Percentiles rank a stretch among this genome's conserved stretches.
Conservation (phyloP, 1,140 invertebrate genomes). For the Drosophila littoralis region DNA sequence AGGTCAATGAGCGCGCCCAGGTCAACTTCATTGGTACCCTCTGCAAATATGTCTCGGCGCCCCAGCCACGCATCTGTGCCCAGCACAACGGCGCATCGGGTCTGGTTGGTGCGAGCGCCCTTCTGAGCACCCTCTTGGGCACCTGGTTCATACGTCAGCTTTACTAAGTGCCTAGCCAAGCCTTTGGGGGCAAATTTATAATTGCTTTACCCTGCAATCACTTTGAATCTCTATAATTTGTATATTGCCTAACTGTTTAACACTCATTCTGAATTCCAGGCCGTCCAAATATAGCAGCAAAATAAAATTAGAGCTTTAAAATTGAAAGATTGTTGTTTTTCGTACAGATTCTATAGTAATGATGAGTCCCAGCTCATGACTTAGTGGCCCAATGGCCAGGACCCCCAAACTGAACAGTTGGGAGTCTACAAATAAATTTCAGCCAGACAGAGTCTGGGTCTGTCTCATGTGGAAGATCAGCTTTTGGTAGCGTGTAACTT, state of each 20-base stretch:
- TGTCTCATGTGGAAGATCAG: no score
- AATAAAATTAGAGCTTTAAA: slow-evolving; percentile 29
- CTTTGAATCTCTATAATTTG: slow-evolving; percentile 48
- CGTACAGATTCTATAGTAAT: neutral
- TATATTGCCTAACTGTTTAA: slow-evolving; percentile 38
- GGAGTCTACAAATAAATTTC: no score
- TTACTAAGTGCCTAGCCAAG: slow-evolving; percentile 38
- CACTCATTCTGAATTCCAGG: slow-evolving; percentile 27
- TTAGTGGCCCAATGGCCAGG: no score
- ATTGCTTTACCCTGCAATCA: slow-evolving; percentile 28
- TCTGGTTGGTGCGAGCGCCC: slow-evolving; percentile 54
- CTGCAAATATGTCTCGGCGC: slow-evolving; percentile 67
- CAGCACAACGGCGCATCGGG: slow-evolving; percentile 59
- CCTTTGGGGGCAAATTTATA: neutral
- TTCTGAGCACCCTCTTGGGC: slow-evolving; percentile 62
- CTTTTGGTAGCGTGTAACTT: no score
- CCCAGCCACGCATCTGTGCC: slow-evolving; percentile 69
- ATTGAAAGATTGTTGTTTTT: neutral
- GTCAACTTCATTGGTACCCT: slow-evolving; percentile 65
- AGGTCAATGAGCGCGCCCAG: slow-evolving; percentile 70
- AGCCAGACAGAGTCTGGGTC: no score
- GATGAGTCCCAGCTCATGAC: no score
- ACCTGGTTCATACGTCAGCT: slow-evolving; percentile 52
- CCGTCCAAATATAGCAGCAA: slow-evolving; percentile 48
- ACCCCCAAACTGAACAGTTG: no score